A percentile compares a stretch with the other conserved stretches of the same genome.
Conservation (phyloP, 92 coral and sea anemone species). For the Metridium senile region DNA sequence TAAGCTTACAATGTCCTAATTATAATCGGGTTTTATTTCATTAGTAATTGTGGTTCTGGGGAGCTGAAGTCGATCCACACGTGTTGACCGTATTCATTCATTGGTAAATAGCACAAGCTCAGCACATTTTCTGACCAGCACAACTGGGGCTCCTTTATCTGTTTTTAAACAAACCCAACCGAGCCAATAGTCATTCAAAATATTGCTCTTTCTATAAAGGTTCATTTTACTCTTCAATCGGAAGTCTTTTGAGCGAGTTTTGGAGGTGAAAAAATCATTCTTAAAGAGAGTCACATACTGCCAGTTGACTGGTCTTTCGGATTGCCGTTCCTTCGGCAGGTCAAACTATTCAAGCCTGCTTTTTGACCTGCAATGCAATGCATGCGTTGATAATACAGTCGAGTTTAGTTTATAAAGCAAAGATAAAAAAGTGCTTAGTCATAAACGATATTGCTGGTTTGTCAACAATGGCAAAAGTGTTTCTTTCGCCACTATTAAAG, state of each 20-base stretch:
- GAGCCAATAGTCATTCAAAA: not conserved
- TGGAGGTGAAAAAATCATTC: too few relatives aligned
- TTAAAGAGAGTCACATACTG: not conserved
- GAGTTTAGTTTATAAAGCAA: not conserved
- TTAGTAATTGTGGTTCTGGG: not conserved
- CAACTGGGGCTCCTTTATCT: not conserved
- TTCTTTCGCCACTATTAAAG: too few relatives aligned
- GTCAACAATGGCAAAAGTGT: not conserved
- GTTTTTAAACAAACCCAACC: not conserved
- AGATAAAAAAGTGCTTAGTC: not conserved
- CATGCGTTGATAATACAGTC: not conserved
- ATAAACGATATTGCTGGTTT: not conserved
- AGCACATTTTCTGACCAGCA: conserved; percentile 10
- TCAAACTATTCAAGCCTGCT: not conserved
- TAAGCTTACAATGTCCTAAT: not conserved
- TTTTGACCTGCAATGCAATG: not conserved
- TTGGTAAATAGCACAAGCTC: not conserved
- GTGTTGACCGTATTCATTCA: not conserved
- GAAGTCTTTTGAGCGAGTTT: not conserved
- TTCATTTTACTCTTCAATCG: not conserved
- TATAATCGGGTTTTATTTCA: not conserved
- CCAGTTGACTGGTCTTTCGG: not conserved
- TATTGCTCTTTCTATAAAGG: not conserved
- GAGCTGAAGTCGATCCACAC: not conserved
- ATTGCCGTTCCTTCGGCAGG: not conserved